A percentile compares a stretch with the other conserved stretches of the same genome.
Conservation (phyloP, 1,140 invertebrate genomes). For the Chionoecetes opilio region DNA sequence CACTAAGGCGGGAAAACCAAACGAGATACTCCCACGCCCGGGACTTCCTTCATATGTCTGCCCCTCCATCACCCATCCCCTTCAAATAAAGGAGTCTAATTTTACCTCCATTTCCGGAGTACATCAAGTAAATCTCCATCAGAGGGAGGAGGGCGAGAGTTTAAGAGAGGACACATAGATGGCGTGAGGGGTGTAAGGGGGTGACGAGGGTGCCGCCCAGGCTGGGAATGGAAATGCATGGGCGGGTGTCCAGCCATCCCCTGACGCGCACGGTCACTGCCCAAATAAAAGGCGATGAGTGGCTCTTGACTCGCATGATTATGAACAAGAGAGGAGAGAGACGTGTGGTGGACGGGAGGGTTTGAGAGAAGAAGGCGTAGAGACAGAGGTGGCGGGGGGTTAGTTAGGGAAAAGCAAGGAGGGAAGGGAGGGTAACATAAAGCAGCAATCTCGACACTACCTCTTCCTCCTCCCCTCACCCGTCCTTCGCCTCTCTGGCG, state of each 20-base stretch:
- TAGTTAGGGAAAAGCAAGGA: neutral
- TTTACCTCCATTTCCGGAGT: neutral
- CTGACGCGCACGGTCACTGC: neutral
- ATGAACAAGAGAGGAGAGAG: neutral
- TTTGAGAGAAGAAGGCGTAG: too few species aligned
- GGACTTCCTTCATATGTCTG: neutral
- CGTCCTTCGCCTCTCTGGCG: neutral
- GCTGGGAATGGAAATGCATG: neutral
- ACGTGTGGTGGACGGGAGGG: too few species aligned
- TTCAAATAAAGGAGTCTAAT: neutral
- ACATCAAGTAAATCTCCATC: neutral
- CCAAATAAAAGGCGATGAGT: neutral
- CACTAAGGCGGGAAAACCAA: neutral
- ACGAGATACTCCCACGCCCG: neutral
- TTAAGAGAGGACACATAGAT: neutral
- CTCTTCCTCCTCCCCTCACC: neutral
- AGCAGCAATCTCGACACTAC: neutral
- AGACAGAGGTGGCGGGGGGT: neutral
- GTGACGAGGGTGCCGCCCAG: neutral
- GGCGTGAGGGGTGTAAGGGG: neutral
- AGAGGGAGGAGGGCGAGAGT: neutral
- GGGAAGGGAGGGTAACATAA: neutral
- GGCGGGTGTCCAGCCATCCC: neutral
- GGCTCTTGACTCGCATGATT: neutral
- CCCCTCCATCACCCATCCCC: neutral